These are phyloP conservation scores for Monarcha castaneiventris DNA, from an alignment of 2,113 vertebrate species.

Conservation along the genomic window DNA sequence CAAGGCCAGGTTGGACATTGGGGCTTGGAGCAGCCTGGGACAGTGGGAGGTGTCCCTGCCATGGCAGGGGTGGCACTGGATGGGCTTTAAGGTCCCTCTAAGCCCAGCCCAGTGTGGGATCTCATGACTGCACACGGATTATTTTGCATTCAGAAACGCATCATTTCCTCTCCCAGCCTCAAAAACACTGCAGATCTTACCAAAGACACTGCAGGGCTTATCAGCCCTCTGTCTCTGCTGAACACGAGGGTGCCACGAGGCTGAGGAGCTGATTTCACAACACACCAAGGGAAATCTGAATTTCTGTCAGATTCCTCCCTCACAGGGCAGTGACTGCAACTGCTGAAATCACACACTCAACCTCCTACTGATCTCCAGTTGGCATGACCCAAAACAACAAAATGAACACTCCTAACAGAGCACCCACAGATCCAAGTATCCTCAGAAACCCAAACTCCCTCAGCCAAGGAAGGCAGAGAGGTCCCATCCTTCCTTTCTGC, in stretches of 20 bases:
- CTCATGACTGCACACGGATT: neutral
- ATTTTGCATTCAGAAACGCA: neutral
- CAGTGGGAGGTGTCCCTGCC: neutral
- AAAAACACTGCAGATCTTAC: neutral
- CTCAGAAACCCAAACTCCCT: neutral
- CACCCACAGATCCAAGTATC: neutral
- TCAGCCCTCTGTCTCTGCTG: neutral
- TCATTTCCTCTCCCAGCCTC: neutral
- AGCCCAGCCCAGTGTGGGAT: neutral
- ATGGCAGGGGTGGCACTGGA: neutral
- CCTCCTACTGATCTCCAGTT: fast-evolving
- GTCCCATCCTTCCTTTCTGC: fast-evolving
- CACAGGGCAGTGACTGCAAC: neutral
- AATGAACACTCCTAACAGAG: fast-evolving
- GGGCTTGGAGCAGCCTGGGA: neutral
- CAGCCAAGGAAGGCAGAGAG: neutral
- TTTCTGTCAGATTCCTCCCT: neutral
- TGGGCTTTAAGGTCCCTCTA: fast-evolving
- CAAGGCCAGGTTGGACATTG: neutral
- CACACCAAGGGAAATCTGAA: fast-evolving
- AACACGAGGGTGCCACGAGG: neutral
- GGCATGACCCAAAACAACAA: neutral
- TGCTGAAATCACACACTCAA: neutral
- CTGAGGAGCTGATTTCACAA: neutral
- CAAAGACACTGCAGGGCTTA: neutral